Percentiles rank a stretch among this genome's conserved stretches.
Conservation (phyloP, 2,113 vertebrate genomes). For the Chlorodrepanis virens region DNA sequence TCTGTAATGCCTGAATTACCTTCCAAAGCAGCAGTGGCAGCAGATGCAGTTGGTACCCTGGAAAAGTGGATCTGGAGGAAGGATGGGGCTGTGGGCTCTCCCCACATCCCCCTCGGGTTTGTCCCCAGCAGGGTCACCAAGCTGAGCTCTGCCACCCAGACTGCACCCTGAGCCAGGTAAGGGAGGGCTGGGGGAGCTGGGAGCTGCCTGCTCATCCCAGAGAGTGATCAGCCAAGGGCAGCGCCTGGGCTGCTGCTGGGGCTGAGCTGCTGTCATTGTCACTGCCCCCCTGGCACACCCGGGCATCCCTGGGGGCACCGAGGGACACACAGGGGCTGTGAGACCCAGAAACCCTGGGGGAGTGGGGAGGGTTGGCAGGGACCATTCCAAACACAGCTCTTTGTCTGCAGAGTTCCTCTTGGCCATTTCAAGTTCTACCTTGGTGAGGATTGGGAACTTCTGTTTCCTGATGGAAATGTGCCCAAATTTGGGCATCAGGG, state of each 20-base stretch:
- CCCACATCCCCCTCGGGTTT: not conserved
- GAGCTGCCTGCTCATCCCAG: not conserved
- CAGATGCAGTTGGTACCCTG: rapidly evolving
- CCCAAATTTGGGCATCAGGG: not conserved
- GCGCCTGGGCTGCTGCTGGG: not conserved
- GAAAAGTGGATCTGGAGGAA: not conserved
- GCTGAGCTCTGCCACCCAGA: constrained; percentile 3
- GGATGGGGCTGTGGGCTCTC: not conserved
- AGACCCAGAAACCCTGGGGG: not conserved
- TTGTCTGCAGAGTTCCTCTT: not conserved
- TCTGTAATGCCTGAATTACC: not conserved
- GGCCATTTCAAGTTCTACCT: not conserved
- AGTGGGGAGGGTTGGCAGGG: not conserved
- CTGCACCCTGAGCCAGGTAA: not conserved
- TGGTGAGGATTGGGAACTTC: not conserved
- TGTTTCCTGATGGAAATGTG: not conserved
- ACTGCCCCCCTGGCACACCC: not conserved
- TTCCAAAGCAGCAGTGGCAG: not conserved
- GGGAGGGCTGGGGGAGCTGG: not conserved
- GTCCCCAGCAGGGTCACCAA: not conserved
- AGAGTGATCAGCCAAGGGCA: constrained; percentile 2
- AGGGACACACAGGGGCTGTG: not conserved
- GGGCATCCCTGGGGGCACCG: not conserved
- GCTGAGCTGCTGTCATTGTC: constrained; percentile 30
- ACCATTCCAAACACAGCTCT: not conserved